Percentiles rank a stretch among this genome's conserved stretches.
phyloP scores from a whole-genome alignment of 2,797 vertebrate genomes.

The Adelosebastes latens region DNA sequence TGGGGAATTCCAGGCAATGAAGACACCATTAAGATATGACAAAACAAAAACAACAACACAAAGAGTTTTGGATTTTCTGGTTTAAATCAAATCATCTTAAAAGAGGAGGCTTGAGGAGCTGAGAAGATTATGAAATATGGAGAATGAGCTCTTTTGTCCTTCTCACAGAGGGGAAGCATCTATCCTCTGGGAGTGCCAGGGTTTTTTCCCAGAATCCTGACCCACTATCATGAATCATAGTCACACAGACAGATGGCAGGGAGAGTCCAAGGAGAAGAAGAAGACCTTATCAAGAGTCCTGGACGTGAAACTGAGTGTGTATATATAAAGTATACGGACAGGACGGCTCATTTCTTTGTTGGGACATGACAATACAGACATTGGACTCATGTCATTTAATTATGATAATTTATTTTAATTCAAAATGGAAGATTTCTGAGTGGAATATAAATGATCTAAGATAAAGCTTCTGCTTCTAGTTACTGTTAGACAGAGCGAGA shows the following conservation, averaged over 20 bases:
- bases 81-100: conserved; percentile 68
- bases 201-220: conserved; percentile 71
- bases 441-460: conserved; percentile 43
- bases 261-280: conserved; percentile 48
- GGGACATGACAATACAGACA: conserved; percentile 42
- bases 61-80: conserved; percentile 38
- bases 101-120: conserved; percentile 42
- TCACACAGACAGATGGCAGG: conserved; percentile 44
- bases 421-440: conserved; percentile 14
- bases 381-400: conserved; percentile 36
- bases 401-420: conserved; percentile 32
- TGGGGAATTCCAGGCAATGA: conserved; percentile 47
- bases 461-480: conserved; percentile 65
- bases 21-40: conserved; percentile 35
- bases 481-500: conserved; percentile 44
- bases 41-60: conserved; percentile 62
- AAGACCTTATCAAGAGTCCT: conserved; percentile 42
- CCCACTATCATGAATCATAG: conserved; percentile 65
- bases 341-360: conserved; percentile 6
- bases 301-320: conserved; percentile 12
- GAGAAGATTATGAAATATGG: conserved; percentile 65
- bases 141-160: conserved; percentile 70
- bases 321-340: conserved; percentile 24
- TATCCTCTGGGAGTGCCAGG: conserved; percentile 71
- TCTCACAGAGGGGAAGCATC: conserved; percentile 66